Base-by-base conservation (phyloP, 2,113 vertebrate genomes). In the Syngnathus floridae region DNA sequence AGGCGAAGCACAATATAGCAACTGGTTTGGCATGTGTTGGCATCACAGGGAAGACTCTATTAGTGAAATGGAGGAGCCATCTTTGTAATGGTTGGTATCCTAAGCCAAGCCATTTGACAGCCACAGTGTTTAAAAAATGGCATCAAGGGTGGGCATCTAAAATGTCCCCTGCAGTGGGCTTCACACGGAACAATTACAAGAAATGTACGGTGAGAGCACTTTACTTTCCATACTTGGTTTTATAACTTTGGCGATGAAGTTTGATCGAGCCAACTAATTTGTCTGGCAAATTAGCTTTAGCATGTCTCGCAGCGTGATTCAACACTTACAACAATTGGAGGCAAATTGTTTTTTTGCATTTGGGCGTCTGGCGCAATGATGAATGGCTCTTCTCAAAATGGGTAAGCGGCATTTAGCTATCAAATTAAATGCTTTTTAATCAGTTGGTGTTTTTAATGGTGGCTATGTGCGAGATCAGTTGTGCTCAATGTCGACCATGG, bases 391-490 rank as follows among this genome's bases (percentile, higher is more conserved):
- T 82, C 78, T 82, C 76, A 85, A 88, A 84, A 87, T 74, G 75
- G 85, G 81, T 67, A 80, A 85, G 76, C 65, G 59, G 74, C 43
- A 79, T 76, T 83, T 84, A 83, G 85, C 87, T 84, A 87, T 88
- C 85, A 88, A 88, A 88, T 87, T 88, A 88, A 88, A 88, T 87
- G 84, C 75, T 83, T 87, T 87, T 87, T 88, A 87, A 87, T 88
- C 85, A 88, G 87, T 83, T 68, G 78, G 82, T 82, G 84, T 87
- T 88, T 86, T 88, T 86, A 87, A 84, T 86, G 84, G 84, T 45
- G 84, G 78, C 80, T 69, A 70, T 43, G 72, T 73, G 82, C 72
- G 69, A 70, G 69, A 70, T 88, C 77, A 82, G 61, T 86, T 85
- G 82, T 85, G 87, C 85, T 87, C 85, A 86, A 87, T 78, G 58